Evolutionary conservation across 2,797 vertebrate genomes (phyloP), one percentile per base, ranked within the genome.

Genomic region (Phyllotis vaccarum): DNA sequence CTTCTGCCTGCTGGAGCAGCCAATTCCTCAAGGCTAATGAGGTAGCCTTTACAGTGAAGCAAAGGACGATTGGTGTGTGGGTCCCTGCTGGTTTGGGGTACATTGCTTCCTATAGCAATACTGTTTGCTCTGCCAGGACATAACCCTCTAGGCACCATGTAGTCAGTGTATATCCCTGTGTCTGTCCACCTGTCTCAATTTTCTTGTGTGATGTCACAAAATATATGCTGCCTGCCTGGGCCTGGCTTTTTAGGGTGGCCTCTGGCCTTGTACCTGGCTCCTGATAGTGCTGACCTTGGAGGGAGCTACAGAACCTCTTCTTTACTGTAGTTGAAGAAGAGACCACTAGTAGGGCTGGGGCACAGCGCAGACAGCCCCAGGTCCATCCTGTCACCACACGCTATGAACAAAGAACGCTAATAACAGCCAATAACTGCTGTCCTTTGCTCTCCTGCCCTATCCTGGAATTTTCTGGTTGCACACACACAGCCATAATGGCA

Each of bases 381-480:
- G 76, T 5, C 37, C 21, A 54, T 3, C 52, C 37, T 29, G 24
- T n/a, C 43, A 4, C 46, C 34, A 13, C 31, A 52, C 29, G 21
- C 1, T 11, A 22, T 5, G 22, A 22, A 22, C 7, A 37, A 88
- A 60, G 37, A 60, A 22, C 27, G 12, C 5, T 0, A 16, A 6
- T 16, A 9, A 12, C 5, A 75, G 56, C 80, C 19, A 0, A 0
- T 22, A 13, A 54, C 10, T 8, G 0, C 1, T 22, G 54, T 14
- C 21, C 49, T 24, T 6, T 54, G 3, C 14, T 43, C 13, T 2
- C 5, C 0, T 12, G 10, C 60, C 24, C 1, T 0, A 7, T 13
- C 14, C 49, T 68, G 64, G 58, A 3, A 7, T 46, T 31, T 89
- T 56, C 66, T 64, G 24, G 40, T 9, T 34, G 54, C 29, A 64